Evolutionary conservation across 2,113 vertebrate genomes (phyloP).

Genomic region (Halichoerus grypus): DNA sequence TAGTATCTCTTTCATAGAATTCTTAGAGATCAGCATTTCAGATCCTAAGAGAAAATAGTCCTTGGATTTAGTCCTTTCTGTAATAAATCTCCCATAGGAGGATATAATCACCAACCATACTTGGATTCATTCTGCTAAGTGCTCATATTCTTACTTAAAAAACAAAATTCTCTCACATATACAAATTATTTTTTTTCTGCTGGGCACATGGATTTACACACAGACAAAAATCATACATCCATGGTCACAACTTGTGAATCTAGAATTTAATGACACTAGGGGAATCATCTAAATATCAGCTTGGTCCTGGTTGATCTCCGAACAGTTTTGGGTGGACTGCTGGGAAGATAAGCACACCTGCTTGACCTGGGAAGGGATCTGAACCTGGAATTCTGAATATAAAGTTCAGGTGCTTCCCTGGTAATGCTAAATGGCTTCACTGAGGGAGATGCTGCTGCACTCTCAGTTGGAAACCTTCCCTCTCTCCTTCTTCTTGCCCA

Average conservation of each 20-base stretch:
- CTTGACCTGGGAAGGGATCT: not conserved
- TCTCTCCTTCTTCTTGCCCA: not conserved
- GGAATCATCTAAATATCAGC: not conserved
- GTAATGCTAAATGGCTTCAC: not conserved
- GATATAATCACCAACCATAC: not conserved
- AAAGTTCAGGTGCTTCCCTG: not conserved
- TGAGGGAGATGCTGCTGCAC: not conserved
- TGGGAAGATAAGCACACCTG: not conserved
- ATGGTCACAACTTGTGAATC: not conserved
- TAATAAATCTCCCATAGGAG: not conserved
- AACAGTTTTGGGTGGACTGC: not conserved
- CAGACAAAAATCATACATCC: not conserved
- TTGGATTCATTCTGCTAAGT: not conserved
- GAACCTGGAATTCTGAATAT: not conserved
- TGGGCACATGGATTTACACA: not conserved
- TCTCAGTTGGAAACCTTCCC: not conserved
- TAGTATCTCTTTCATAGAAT: not conserved
- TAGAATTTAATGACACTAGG: constrained; percentile 30
- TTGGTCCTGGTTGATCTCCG: not conserved
- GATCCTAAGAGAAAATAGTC: not conserved
- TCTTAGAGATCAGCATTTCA: constrained; percentile 30
- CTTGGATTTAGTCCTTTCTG: constrained; percentile 14
- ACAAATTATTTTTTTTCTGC: not conserved
- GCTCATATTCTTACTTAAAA: not conserved
- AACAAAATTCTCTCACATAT: constrained; percentile 16